These are phyloP conservation scores for Penaeus monodon DNA, from an alignment of 2,888 invertebrate genomes.

Conservation along the genomic window DNA sequence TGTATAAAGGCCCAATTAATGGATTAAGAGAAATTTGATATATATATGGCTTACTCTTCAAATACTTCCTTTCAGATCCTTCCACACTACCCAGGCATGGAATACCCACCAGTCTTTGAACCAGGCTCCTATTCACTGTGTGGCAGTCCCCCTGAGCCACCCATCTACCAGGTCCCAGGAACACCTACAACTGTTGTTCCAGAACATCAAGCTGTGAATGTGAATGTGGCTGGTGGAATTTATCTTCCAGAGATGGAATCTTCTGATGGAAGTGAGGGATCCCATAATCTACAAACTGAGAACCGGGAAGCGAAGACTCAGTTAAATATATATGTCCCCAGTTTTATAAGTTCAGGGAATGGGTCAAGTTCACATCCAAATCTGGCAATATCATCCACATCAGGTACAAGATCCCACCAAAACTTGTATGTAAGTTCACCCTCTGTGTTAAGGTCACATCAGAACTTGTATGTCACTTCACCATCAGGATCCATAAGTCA, in stretches of 20 bases:
- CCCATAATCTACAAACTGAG: no score
- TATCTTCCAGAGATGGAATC: no score
- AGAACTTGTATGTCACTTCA: conserved; percentile 43
- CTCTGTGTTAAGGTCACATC: conserved; percentile 5
- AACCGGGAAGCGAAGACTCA: no score
- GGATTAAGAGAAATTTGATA: conserved; percentile 53
- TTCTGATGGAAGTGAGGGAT: no score
- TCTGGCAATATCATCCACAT: conserved; percentile 8
- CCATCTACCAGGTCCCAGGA: conserved; percentile 13
- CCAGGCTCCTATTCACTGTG: conserved; percentile 83
- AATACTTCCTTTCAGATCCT: conserved; percentile 68
- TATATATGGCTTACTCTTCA: background rate
- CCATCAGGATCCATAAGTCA: conserved; percentile 19
- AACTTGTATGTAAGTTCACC: conserved; percentile 2
- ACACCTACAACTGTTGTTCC: background rate
- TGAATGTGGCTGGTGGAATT: background rate
- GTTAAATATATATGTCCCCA: background rate
- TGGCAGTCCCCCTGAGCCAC: conserved; percentile 45
- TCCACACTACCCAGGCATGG: conserved; percentile 83
- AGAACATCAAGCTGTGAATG: background rate
- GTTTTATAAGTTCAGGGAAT: conserved; percentile 10
- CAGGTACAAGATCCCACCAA: conserved; percentile 13
- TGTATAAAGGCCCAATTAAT: conserved; percentile 68
- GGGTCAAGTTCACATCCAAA: conserved; percentile 7
- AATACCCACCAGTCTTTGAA: conserved; percentile 88